phyloP scores from a whole-genome alignment of 2,888 invertebrate species.

The Lottia gigantea region DNA sequence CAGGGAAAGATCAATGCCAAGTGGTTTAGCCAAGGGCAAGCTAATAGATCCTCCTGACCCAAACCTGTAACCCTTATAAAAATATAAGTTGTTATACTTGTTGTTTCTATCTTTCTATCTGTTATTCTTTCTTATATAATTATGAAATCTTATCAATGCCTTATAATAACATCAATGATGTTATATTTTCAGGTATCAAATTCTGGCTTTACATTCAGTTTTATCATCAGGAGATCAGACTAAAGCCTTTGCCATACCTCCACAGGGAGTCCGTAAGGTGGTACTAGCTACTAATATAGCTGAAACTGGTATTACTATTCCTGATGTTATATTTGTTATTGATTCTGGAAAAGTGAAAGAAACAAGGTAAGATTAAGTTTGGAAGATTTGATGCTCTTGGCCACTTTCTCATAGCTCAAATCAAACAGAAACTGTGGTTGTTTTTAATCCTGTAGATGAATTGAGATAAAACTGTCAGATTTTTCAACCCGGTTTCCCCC shows the following conservation, averaged over 20 bases:
- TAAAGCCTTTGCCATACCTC: conserved; percentile 55
- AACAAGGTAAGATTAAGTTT: conserved; percentile 47
- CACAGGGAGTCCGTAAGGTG: conserved; percentile 58
- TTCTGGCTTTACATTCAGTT: conserved; percentile 64
- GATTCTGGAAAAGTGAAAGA: conserved; percentile 66
- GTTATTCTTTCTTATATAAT: no score
- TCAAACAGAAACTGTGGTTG: no score
- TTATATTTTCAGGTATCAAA: conserved; percentile 47
- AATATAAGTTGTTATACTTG: background rate
- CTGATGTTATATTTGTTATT: conserved; percentile 66
- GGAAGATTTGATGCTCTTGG: background rate
- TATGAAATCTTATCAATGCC: no score
- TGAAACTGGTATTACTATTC: conserved; percentile 66
- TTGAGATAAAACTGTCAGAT: no score
- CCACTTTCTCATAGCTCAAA: no score
- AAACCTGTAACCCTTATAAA: no score
- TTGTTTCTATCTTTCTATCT: no score
- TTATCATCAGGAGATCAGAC: conserved; percentile 62
- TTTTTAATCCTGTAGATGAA: no score
- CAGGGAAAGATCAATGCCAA: no score
- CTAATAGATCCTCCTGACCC: no score
- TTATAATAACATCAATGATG: background rate
- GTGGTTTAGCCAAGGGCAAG: no score
- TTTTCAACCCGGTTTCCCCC: no score
- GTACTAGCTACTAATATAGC: conserved; percentile 67